Conservation (phyloP, 1,140 invertebrate species). For the Drosophila sp. region DNA sequence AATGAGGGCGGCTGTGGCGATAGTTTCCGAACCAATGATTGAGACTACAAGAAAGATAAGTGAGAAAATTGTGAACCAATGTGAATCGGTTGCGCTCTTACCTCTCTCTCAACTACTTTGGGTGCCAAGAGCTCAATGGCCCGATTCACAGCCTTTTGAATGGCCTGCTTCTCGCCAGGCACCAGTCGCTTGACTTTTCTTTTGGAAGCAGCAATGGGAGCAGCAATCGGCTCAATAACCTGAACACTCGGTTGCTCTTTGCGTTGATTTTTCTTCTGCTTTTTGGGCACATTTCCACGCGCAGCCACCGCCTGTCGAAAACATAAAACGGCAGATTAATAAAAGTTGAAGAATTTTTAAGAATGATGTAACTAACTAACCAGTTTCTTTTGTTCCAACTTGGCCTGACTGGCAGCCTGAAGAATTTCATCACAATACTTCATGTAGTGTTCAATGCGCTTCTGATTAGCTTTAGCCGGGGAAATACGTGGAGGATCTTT, state of each 20-base stretch:
- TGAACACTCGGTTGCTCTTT: background rate
- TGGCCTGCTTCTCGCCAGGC: constrained; percentile 8
- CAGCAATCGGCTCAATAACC: background rate
- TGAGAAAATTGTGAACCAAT: background rate
- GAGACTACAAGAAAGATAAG: background rate
- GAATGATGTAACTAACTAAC: constrained; percentile 19
- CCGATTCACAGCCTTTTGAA: constrained; percentile 9
- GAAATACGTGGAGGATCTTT: background rate
- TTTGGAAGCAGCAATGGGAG: background rate
- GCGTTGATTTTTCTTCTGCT: constrained; percentile 1
- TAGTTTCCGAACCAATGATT: constrained; percentile 5
- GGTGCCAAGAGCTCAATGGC: constrained; percentile 12
- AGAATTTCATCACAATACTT: constrained; percentile 50
- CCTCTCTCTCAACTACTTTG: background rate
- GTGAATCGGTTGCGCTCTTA: background rate
- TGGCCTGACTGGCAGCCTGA: constrained; percentile 51
- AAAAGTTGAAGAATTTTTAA: background rate
- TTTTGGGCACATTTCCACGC: constrained; percentile 2
- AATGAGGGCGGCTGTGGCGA: constrained; percentile 9
- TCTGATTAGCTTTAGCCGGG: background rate
- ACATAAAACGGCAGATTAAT: background rate
- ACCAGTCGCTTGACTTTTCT: constrained; percentile 27
- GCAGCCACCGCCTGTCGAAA: constrained; percentile 30
- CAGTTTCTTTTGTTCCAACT: constrained; percentile 44
- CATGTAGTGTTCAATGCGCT: constrained; percentile 36